Base-by-base conservation (phyloP, 2,113 vertebrate species). In the Upupa epops region DNA sequence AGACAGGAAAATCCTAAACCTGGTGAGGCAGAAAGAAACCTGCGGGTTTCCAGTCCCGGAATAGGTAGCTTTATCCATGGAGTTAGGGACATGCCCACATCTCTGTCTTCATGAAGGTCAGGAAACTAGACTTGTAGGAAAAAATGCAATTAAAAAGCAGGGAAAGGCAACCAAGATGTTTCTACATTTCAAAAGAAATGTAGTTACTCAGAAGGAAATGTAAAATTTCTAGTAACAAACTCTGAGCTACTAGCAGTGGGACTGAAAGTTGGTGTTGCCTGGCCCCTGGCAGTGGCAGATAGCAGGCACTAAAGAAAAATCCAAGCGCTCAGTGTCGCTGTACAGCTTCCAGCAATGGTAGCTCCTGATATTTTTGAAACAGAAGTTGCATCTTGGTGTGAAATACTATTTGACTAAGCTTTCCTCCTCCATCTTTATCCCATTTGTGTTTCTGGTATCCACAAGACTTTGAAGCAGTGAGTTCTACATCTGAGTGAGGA, bases 381-480 rank as follows among this genome's bases (percentile, higher is more conserved):
- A 79, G 20, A 48, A 18, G 20, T 32, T 82, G 24, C 9, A 20
- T 49, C 21, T 10, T 17, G 48, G 11, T 51, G 42, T 26, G 64
- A 63, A 74, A 80, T 51, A 25, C 5, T 2, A 10, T 66, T 61
- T 51, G 5, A 29, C 24, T 31, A 54, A 15, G 3, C 42, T 64
- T 55, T 63, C 68, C 6, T 74, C 14, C 13, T 49, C 3, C 2
- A 2, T 1, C 9, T 20, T 86, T 76, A 59, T 31, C 45, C 34
- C 11, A 8, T 36, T 40, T 0, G 0, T 5, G 4, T 76, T 91
- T 73, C 66, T 56, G 20, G 21, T 7, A 22, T 4, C 32, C 5
- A 20, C 0, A 3, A 14, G 17, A 11, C 14, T 15, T 32, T 64
- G 5, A 66, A 22, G 45, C 54, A 79, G 26, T 14, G 40, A 56